A percentile compares a stretch with the other conserved stretches of the same genome.
These are phyloP conservation scores for Galagoides demidoff DNA, from an alignment of 2,797 vertebrate genomes.

Conservation along the genomic window DNA sequence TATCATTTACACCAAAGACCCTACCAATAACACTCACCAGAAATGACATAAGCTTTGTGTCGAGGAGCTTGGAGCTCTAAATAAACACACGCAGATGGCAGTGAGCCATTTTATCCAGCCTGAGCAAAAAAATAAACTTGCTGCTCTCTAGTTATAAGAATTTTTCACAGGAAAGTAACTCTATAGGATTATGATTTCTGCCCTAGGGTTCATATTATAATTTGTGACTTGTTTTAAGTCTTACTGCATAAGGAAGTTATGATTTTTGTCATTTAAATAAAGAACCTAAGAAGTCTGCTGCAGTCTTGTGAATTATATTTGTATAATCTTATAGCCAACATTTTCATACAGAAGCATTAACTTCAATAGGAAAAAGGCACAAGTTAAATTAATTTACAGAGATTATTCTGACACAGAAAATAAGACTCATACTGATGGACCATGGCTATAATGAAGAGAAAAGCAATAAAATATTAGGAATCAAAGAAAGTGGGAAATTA, in stretches of 20 bases:
- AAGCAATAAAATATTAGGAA: constrained; percentile 3
- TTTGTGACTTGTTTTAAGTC: constrained; percentile 33
- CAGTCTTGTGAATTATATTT: constrained; percentile 40
- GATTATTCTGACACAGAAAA: constrained; percentile 28
- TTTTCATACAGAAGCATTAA: constrained; percentile 23
- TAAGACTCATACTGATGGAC: not conserved
- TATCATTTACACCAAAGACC: not conserved
- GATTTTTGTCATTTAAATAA: constrained; percentile 50
- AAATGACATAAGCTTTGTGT: constrained; percentile 45
- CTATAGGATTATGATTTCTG: constrained; percentile 51
- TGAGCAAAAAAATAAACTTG: not conserved
- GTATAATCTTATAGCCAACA: constrained; percentile 32
- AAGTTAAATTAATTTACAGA: constrained; percentile 47
- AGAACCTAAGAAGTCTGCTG: constrained; percentile 8
- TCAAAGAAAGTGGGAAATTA: constrained; percentile 11
- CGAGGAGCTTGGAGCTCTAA: constrained; percentile 23
- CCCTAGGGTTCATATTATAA: constrained; percentile 5
- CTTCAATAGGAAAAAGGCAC: not conserved
- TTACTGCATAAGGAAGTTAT: not conserved
- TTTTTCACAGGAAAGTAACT: constrained; percentile 43
- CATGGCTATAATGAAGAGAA: not conserved
- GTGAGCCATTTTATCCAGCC: not conserved
- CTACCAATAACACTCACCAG: constrained; percentile 26
- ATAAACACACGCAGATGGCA: constrained; percentile 27
- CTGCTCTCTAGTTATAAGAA: constrained; percentile 5